A percentile compares a stretch with the other conserved stretches of the same genome.
phyloP scores from a whole-genome alignment of 2,113 vertebrate species.

The Cyanistes caeruleus region DNA sequence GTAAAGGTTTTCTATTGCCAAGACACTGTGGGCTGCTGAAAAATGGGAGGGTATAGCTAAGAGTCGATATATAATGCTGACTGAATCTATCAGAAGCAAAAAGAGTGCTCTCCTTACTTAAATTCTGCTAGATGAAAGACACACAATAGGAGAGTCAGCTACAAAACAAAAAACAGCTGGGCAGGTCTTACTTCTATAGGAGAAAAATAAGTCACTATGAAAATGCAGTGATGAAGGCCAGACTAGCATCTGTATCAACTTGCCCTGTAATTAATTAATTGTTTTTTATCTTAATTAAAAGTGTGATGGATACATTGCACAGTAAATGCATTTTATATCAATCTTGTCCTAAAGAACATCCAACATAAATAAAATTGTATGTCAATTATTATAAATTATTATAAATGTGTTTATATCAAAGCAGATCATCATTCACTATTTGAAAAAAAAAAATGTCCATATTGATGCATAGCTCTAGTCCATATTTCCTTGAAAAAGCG shows the following conservation, averaged over 20 bases:
- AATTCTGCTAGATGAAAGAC: not conserved
- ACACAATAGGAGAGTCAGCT: not conserved
- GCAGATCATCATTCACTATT: not conserved
- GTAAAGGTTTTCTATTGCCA: not conserved
- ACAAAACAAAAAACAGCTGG: not conserved
- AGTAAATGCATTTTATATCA: not conserved
- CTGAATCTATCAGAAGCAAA: not conserved
- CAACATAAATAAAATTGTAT: not conserved
- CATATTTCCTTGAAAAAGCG: not conserved
- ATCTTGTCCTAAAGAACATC: not conserved
- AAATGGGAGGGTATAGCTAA: not conserved
- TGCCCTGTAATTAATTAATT: not conserved
- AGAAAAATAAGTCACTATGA: not conserved
- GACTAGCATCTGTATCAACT: not conserved
- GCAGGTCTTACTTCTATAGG: not conserved
- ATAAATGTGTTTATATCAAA: not conserved
- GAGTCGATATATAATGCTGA: not conserved
- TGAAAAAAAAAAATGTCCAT: not conserved
- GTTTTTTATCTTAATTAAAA: not conserved
- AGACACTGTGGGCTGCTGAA: not conserved
- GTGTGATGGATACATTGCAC: not conserved
- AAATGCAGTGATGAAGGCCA: not conserved
- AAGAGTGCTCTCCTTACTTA: not conserved
- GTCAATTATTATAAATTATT: no score
- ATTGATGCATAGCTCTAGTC: not conserved